Conservation (phyloP, 2,113 vertebrate species). For the Syrrhaptes paradoxus region DNA sequence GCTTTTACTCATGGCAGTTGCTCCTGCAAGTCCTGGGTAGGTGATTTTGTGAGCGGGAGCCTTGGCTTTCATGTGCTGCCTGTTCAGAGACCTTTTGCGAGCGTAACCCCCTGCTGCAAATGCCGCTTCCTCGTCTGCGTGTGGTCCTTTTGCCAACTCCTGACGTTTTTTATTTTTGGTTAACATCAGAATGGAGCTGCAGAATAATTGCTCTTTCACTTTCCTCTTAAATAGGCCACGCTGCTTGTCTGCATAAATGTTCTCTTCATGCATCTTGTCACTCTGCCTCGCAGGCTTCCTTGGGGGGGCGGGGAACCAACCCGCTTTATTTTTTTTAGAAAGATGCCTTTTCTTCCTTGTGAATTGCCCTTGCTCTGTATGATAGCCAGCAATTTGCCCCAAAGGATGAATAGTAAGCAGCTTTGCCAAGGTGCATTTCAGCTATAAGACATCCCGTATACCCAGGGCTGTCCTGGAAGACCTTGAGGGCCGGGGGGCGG, state of each 20-base stretch:
- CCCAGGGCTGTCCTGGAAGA: not conserved
- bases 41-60: not conserved
- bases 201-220: conserved; percentile 50
- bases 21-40: not conserved
- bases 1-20: not conserved
- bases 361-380: not conserved
- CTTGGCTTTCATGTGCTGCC: not conserved
- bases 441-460: not conserved
- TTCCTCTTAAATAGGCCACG: conserved; percentile 36
- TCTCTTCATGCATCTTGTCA: conserved; percentile 13
- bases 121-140: not conserved
- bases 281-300: not conserved
- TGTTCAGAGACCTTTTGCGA: not conserved
- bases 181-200: conserved; percentile 31
- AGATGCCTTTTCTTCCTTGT: not conserved
- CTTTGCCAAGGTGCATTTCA: conserved; percentile 20
- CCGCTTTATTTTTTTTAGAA: not conserved
- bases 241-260: conserved; percentile 15
- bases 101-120: not conserved
- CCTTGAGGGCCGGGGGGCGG: not conserved
- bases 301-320: not conserved
- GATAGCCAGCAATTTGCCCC: not conserved
- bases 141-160: not conserved
- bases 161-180: not conserved
- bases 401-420: conserved; percentile 9